Evolutionary conservation across 2,113 vertebrate species (phyloP), one percentile per base, ranked within the genome.

Genomic region (Nymphicus hollandicus): DNA sequence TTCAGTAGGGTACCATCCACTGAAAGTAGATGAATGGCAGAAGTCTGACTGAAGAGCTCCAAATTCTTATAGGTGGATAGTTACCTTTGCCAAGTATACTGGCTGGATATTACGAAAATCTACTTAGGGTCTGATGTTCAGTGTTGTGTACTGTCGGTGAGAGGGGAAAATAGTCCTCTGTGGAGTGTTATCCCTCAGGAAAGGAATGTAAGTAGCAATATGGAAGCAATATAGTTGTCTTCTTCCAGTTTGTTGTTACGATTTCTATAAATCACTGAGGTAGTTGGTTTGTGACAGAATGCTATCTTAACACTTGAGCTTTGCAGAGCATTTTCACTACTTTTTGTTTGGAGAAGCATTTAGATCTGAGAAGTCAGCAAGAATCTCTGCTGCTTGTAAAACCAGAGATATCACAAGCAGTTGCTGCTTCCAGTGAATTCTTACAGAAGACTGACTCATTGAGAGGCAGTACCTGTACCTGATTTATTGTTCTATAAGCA

Each of bases 281-380:
- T 70, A 39, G 46, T 16, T 70, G 55, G 55, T 66, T 27, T 27
- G 16, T 79, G 71, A 56, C 47, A 33, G 33, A 71, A 29, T 87
- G 69, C 39, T 29, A n/a, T 73, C 82, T 90, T 74, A 95, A 69
- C 22, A 27, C 53, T 81, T 81, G 41, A 84, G 37, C 78, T 91
- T 53, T 85, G 46, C 61, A 78, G 50, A 84, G 68, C 58, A 11
- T 74, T 93, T 90, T 90, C 33, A 17, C 49, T 82, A 0, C 18
- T 70, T 84, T 24, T 81, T 90, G 61, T 49, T 92, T 73, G 52
- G 58, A 81, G 60, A 83, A 74, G 46, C 50, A 47, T 83, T 82
- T 86, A 49, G 13, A 73, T 77, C 37, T 80, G 77, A 79, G 65
- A 72, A 80, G 18, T 69, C 58, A 46, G 41, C 58, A 91, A 70